phyloP scores from a whole-genome alignment of 30 jellyfish, hydroid and myxozoan species.

The Haliclystus octoradiatus region DNA sequence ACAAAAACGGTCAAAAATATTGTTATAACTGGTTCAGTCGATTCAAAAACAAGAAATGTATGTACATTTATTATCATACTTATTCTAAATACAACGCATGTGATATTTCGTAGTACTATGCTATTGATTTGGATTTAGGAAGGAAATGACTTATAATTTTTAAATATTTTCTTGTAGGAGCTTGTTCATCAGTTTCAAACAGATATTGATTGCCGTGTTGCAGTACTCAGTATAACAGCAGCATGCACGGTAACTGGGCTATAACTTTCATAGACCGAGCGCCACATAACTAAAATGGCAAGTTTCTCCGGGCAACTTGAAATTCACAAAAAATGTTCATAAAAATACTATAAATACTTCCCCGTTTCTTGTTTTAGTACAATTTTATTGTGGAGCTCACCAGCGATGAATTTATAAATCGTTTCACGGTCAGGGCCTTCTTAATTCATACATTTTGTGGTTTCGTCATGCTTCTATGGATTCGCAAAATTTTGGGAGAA shows the following conservation, averaged over 20 bases:
- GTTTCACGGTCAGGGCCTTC: too few species aligned
- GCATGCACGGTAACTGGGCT: constrained; percentile 38
- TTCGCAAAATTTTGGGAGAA: too few species aligned
- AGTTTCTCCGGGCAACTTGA: too few species aligned
- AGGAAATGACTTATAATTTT: constrained; percentile 14
- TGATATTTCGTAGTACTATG: background rate
- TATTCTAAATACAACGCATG: background rate
- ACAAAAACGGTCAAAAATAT: constrained; percentile 37
- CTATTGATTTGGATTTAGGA: constrained; percentile 22
- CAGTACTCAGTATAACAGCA: constrained; percentile 68
- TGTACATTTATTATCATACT: background rate
- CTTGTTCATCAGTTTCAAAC: constrained; percentile 44
- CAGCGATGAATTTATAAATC: too few species aligned
- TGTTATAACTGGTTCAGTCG: constrained; percentile 68
- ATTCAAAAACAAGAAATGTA: constrained; percentile 23
- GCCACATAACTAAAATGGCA: too few species aligned
- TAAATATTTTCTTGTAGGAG: background rate
- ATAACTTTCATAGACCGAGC: background rate
- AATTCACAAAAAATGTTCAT: too few species aligned
- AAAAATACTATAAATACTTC: too few species aligned
- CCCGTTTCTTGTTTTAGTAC: too few species aligned
- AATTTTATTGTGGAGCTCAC: too few species aligned
- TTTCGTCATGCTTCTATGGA: too few species aligned
- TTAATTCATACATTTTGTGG: too few species aligned
- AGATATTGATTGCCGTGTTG: constrained; percentile 61